phyloP scores from a whole-genome alignment of 1,140 invertebrate species.

The Drosophila parvula region DNA sequence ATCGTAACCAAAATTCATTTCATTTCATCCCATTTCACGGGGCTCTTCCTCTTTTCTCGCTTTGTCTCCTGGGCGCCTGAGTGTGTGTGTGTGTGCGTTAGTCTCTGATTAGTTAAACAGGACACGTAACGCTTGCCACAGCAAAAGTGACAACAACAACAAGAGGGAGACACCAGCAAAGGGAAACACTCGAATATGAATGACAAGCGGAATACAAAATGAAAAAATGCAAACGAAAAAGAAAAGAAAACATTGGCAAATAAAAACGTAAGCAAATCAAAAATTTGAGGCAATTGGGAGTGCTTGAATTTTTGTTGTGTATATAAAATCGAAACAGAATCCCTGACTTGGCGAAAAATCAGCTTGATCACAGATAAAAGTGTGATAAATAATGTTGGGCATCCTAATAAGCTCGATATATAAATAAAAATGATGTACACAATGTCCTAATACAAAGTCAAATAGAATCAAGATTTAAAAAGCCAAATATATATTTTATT shows the following conservation, averaged over 20 bases:
- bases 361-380: not conserved
- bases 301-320: constrained; percentile 9
- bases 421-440: not conserved
- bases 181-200: constrained; percentile 67
- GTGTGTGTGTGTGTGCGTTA: not conserved
- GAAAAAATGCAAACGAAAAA: constrained; percentile 16
- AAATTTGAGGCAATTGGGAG: constrained; percentile 29
- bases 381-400: not conserved
- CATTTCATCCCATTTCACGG: constrained; percentile 40
- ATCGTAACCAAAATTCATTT: constrained; percentile 29
- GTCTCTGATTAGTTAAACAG: constrained; percentile 69
- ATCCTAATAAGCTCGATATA: not conserved
- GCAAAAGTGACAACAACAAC: constrained; percentile 68
- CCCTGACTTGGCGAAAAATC: constrained; percentile 3
- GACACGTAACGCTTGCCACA: constrained; percentile 74
- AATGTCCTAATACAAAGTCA: no score
- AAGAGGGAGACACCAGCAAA: not conserved
- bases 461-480: no score
- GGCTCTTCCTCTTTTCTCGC: constrained; percentile 24
- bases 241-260: constrained; percentile 29
- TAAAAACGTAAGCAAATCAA: constrained; percentile 52
- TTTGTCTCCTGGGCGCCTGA: constrained; percentile 18
- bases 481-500: no score
- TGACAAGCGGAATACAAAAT: constrained; percentile 53
- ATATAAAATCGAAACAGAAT: constrained; percentile 6